Conservation (phyloP, 1,140 invertebrate species). For the Drosophila varians region DNA sequence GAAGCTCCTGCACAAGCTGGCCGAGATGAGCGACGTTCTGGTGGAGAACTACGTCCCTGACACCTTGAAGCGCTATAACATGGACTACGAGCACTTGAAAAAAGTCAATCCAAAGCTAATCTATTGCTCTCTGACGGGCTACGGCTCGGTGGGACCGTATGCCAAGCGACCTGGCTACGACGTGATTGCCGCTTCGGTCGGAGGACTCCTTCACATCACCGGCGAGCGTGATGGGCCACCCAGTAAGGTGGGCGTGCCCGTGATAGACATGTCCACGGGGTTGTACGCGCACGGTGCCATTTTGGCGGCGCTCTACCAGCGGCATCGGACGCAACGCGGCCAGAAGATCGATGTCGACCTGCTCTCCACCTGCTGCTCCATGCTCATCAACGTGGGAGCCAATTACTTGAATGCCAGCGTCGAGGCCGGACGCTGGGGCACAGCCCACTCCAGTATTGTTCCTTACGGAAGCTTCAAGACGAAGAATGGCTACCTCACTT, state of each 20-base stretch:
- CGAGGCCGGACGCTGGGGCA: slow-evolving; percentile 92
- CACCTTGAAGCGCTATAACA: slow-evolving; percentile 89
- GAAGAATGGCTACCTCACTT: slow-evolving; percentile 91
- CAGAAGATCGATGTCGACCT: slow-evolving; percentile 97
- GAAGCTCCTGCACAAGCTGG: slow-evolving; percentile 90
- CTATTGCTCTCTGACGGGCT: slow-evolving; percentile 98
- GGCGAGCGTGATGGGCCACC: slow-evolving; percentile 93
- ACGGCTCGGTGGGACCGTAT: slow-evolving; percentile 94
- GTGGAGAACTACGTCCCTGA: slow-evolving; percentile 98
- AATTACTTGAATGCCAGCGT: slow-evolving; percentile 95
- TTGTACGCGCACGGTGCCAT: slow-evolving; percentile 98
- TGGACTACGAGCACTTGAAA: slow-evolving; percentile 92
- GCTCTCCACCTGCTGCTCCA: slow-evolving; percentile 95
- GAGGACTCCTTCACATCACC: slow-evolving; percentile 95
- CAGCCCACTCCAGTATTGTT: slow-evolving; percentile 96
- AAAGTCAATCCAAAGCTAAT: slow-evolving; percentile 91
- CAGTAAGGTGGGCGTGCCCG: slow-evolving; percentile 95
- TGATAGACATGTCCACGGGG: slow-evolving; percentile 96
- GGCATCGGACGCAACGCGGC: slow-evolving; percentile 90
- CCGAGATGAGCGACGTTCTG: slow-evolving; percentile 92
- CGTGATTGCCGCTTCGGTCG: slow-evolving; percentile 96
- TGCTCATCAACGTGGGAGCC: slow-evolving; percentile 94
- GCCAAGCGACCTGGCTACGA: slow-evolving; percentile 95
- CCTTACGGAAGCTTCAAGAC: slow-evolving; percentile 96
- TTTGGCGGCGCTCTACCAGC: slow-evolving; percentile 93